Base-by-base conservation (phyloP, 2,797 vertebrate genomes). In the Hypotaenidia philippensis region DNA sequence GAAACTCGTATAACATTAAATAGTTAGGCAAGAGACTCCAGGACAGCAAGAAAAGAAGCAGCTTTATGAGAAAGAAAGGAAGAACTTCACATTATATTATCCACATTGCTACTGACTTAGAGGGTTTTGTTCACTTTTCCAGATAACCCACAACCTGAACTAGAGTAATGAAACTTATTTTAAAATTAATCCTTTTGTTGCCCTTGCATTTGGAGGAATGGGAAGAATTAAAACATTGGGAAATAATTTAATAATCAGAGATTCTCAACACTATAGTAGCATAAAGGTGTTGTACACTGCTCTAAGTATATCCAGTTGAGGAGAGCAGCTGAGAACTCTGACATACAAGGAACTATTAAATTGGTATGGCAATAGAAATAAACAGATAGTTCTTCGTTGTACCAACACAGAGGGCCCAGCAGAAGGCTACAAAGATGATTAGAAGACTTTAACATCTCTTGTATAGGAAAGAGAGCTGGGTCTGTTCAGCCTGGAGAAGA, bases 161-260 rank as follows among this genome's bases (percentile, higher is more conserved):
- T 68, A 61, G 34, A 71, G 18, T 61, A 57, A 64, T 64, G 64
- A 78, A 90, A 75, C 1, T 1, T 72, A 69, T 81, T 64, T 86
- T 56, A 26, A 86, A 82, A 78, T 31, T 0, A 56, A 59, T 41
- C 22, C 3, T 32, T 78, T 86, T 80, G 25, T 56, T 80, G 15
- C 8, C n/a, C 38, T 55, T 93, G 29, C 12, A 63, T 83, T 87
- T 52, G 20, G 18, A 76, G 21, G 34, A 85, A 59, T 47, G 25
- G 31, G 22, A 81, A 31, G 52, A 86, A 83, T 78, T 60, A 50
- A 84, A 78, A 60, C 36, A 45, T 17, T 81, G 45, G 27, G 15
- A 89, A 86, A 89, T 87, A 81, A 74, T 22, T 66, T 68, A 83
- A 83, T 86, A 85, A 93, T 57, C 40, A 57, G 36, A 87, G 31